Conservation (phyloP, 2,888 invertebrate genomes). For the Disparrhopalites patrizii region DNA sequence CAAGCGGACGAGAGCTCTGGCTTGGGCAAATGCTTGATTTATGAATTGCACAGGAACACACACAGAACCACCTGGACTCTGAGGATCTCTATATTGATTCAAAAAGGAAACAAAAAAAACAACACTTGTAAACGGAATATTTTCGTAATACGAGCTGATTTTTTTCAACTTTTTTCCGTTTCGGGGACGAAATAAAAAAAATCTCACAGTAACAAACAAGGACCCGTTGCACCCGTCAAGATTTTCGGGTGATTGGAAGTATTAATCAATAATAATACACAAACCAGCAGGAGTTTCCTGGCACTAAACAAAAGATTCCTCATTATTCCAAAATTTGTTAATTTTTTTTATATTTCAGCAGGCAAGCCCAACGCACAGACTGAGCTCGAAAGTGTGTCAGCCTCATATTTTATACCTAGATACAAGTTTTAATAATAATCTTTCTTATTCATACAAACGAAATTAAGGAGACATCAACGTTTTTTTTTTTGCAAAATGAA, state of each 20-base stretch:
- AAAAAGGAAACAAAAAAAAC: neutral
- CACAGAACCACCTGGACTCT: neutral
- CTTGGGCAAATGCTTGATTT: slow-evolving; percentile 38
- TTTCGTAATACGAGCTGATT: neutral
- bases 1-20: slow-evolving; percentile 27
- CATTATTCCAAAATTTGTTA: no score
- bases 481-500: no score
- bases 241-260: no score
- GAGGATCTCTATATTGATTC: neutral
- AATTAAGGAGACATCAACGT: no score
- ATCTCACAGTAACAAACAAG: slow-evolving; percentile 39
- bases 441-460: no score
- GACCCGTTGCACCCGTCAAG: slow-evolving; percentile 24
- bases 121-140: neutral
- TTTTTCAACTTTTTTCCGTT: neutral
- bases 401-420: slow-evolving; percentile 33
- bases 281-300: no score
- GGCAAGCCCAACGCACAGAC: neutral
- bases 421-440: no score
- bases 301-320: no score
- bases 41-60: slow-evolving; percentile 40
- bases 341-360: neutral
- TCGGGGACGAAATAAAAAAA: neutral
- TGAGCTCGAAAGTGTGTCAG: slow-evolving; percentile 31
- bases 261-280: no score